These are phyloP conservation scores for Schizopygopsis malacanthus DNA, from an alignment of 2,797 vertebrate genomes.

Conservation along the genomic window DNA sequence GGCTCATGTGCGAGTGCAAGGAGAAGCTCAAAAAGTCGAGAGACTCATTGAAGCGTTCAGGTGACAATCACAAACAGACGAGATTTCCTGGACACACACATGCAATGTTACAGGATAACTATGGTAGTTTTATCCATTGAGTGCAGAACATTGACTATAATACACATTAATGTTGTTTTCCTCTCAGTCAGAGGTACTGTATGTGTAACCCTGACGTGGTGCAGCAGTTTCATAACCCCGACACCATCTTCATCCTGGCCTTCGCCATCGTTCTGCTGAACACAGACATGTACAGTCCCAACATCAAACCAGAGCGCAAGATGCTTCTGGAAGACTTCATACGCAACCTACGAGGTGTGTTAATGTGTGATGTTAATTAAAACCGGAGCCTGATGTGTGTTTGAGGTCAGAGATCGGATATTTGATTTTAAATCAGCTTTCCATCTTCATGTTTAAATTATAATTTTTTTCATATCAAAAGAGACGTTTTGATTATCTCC, in stretches of 20 bases:
- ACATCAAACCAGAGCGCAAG: conserved; percentile 98
- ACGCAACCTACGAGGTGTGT: conserved; percentile 94
- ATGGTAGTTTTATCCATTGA: background rate
- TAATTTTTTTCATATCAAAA: conserved; percentile 24
- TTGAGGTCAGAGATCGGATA: conserved; percentile 4
- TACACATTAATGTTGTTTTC: conserved; percentile 21
- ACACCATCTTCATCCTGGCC: conserved; percentile 99
- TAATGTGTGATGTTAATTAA: conserved; percentile 71
- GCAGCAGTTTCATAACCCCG: conserved; percentile 98
- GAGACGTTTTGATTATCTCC: conserved; percentile 12
- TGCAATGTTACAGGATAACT: conserved; percentile 6
- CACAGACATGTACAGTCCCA: conserved; percentile 99
- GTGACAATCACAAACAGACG: conserved; percentile 70
- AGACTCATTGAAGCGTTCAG: conserved; percentile 98
- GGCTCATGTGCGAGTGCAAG: conserved; percentile 97
- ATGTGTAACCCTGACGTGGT: conserved; percentile 99
- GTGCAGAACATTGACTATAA: background rate
- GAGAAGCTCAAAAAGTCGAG: conserved; percentile 98
- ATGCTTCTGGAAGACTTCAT: conserved; percentile 99
- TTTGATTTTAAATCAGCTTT: conserved; percentile 24
- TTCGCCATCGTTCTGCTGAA: conserved; percentile 98
- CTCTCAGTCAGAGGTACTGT: conserved; percentile 94
- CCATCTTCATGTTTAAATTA: conserved; percentile 38
- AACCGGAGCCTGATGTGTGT: background rate
- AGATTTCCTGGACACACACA: conserved; percentile 6